These are phyloP conservation scores for Drosophila arawakana DNA, from an alignment of 1,140 invertebrate species.

Conservation along the genomic window DNA sequence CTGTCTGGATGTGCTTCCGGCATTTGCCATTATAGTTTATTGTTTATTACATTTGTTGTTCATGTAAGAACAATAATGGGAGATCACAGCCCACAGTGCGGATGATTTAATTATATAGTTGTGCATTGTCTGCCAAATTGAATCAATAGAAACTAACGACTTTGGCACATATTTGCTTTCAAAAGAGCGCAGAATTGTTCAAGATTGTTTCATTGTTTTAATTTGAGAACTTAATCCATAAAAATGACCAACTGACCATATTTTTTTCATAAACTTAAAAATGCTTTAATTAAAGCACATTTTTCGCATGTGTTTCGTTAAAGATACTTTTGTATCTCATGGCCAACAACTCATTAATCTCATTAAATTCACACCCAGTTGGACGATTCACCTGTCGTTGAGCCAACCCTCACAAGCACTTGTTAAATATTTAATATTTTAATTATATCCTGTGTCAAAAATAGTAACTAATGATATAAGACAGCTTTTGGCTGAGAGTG, in stretches of 20 bases:
- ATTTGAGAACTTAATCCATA: slow-evolving; percentile 10
- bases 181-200: not conserved
- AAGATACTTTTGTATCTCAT: slow-evolving; percentile 39
- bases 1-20: slow-evolving; percentile 52
- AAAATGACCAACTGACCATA: slow-evolving; percentile 32
- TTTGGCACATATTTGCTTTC: slow-evolving; percentile 24
- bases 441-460: slow-evolving; percentile 17
- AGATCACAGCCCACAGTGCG: slow-evolving; percentile 28
- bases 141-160: slow-evolving; percentile 32
- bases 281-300: slow-evolving; percentile 31
- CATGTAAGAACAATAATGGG: slow-evolving; percentile 19
- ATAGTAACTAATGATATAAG: slow-evolving; percentile 1
- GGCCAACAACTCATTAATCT: slow-evolving; percentile 58
- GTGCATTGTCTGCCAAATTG: slow-evolving; percentile 36
- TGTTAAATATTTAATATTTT: slow-evolving; percentile 22
- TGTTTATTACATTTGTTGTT: slow-evolving; percentile 19
- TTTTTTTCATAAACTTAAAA: slow-evolving; percentile 4
- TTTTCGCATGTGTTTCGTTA: slow-evolving; percentile 33
- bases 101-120: slow-evolving; percentile 30
- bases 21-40: slow-evolving; percentile 37
- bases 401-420: slow-evolving; percentile 10
- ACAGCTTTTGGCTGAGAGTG: not conserved
- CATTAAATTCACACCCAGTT: slow-evolving; percentile 50
- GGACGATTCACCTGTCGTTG: slow-evolving; percentile 14
- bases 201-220: slow-evolving; percentile 1